Evolutionary conservation across 2,888 invertebrate species (phyloP), one percentile per base, ranked within the genome.

Genomic region (Brassicogethes aeneus): DNA sequence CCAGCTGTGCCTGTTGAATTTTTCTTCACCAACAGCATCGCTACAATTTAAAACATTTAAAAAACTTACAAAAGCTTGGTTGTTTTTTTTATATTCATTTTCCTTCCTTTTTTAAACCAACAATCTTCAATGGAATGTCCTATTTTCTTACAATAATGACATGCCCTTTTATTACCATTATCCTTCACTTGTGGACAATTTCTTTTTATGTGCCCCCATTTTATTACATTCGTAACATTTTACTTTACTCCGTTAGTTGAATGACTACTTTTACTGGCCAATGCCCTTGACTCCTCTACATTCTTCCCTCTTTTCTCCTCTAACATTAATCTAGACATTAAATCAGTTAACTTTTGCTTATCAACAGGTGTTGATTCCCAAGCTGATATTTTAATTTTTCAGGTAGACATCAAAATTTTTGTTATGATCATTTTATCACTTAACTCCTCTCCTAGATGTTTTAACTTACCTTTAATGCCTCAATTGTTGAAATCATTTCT

Each of bases 351-450:
- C 2, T 44, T 56, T 43, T 50, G 47, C 7, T 54, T 42, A 2
- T 42, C 40, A 15, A 36, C 39, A 3, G 40, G 36, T n/a, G 49
- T 54, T 7, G 50, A 48, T 39, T 56, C 54, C 55, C 56, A 55
- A 12, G 49, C 51, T 2, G 47, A 41, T n/a, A n/a, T n/a, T n/a
- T n/a, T n/a, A n/a, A n/a, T n/a, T n/a, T n/a, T n/a, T n/a, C n/a
- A n/a, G n/a, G n/a, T n/a, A n/a, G 47, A 41, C 46, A 50, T 50
- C 8, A 51, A 16, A 10, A 45, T 41, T 40, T 53, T 52, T 10
- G 51, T 48, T 16, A 48, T 48, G 1, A 48, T 35, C 47, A 55
- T 50, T 30, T 48, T 48, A 15, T 50, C 46, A 2, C 46, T 40
- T 2, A 52, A 36, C 15, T 47, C 45, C 39, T 53, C 52, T 10